A percentile compares a stretch with the other conserved stretches of the same genome.
These are phyloP conservation scores for Anoplopoma fimbria DNA, from an alignment of 2,113 vertebrate genomes.

Conservation along the genomic window DNA sequence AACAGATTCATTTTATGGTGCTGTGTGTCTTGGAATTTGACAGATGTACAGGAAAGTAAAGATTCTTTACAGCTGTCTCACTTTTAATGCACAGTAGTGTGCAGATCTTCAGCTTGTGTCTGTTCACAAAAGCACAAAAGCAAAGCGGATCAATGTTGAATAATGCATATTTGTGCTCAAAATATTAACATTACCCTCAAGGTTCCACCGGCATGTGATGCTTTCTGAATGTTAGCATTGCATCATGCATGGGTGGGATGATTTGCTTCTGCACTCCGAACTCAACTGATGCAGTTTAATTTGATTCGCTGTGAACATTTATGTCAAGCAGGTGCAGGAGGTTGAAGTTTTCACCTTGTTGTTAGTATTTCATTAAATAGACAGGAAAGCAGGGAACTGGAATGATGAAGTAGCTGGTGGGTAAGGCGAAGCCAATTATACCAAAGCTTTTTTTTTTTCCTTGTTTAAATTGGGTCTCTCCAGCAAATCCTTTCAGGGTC, in stretches of 20 bases:
- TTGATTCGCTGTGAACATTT: conserved; percentile 53
- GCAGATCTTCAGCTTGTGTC: conserved; percentile 18
- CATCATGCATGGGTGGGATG: conserved; percentile 38
- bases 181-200: conserved; percentile 40
- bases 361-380: conserved; percentile 38
- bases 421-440: conserved; percentile 17
- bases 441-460: neutral
- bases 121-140: conserved; percentile 30
- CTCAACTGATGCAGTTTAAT: conserved; percentile 58
- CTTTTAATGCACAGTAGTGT: conserved; percentile 6
- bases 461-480: conserved; percentile 19
- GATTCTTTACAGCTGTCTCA: conserved; percentile 4
- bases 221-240: conserved; percentile 35
- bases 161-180: conserved; percentile 41
- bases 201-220: conserved; percentile 9
- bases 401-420: conserved; percentile 42
- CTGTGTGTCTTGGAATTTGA: conserved; percentile 22
- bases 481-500: conserved; percentile 16
- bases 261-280: conserved; percentile 40
- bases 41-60: neutral
- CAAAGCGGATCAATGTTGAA: conserved; percentile 44
- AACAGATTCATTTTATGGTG: conserved; percentile 25
- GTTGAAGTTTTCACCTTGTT: conserved; percentile 41
- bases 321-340: conserved; percentile 50
- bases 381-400: conserved; percentile 26